Conservation (phyloP, 2,888 invertebrate genomes). For the Heliconius ismenius region DNA sequence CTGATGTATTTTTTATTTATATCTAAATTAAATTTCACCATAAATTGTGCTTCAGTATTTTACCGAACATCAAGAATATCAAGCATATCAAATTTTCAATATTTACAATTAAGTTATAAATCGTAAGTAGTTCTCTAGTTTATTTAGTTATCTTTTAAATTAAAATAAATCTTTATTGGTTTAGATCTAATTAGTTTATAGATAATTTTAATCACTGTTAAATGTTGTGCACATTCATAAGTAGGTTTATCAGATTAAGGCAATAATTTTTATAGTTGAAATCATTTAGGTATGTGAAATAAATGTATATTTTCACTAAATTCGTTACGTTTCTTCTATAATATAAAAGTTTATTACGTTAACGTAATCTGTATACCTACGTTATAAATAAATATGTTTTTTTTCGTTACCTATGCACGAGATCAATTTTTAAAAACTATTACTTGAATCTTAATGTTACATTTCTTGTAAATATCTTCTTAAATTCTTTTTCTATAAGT, state of each 20-base stretch:
- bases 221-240: slow-evolving; percentile 80
- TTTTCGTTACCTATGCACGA: slow-evolving; percentile 45
- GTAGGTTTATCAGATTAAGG: slow-evolving; percentile 71
- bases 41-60: slow-evolving; percentile 54
- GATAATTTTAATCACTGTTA: slow-evolving; percentile 80
- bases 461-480: slow-evolving; percentile 78
- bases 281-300: slow-evolving; percentile 43
- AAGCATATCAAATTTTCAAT: slow-evolving; percentile 72
- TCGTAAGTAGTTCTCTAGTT: slow-evolving; percentile 62
- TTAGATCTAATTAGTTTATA: slow-evolving; percentile 69
- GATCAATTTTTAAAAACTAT: slow-evolving; percentile 54
- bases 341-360: slow-evolving; percentile 36
- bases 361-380: slow-evolving; percentile 36
- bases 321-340: slow-evolving; percentile 40
- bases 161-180: slow-evolving; percentile 60
- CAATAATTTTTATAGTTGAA: slow-evolving; percentile 67
- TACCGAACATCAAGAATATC: slow-evolving; percentile 72
- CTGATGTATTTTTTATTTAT: too few species aligned
- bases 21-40: slow-evolving; percentile 15
- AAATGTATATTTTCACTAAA: slow-evolving; percentile 47
- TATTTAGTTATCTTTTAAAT: slow-evolving; percentile 57
- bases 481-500: slow-evolving; percentile 73
- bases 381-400: slow-evolving; percentile 38
- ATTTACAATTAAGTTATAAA: slow-evolving; percentile 53
- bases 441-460: slow-evolving; percentile 68